Evolutionary conservation across 2,113 vertebrate genomes (phyloP).

Genomic region (Triplophysa rosa): DNA sequence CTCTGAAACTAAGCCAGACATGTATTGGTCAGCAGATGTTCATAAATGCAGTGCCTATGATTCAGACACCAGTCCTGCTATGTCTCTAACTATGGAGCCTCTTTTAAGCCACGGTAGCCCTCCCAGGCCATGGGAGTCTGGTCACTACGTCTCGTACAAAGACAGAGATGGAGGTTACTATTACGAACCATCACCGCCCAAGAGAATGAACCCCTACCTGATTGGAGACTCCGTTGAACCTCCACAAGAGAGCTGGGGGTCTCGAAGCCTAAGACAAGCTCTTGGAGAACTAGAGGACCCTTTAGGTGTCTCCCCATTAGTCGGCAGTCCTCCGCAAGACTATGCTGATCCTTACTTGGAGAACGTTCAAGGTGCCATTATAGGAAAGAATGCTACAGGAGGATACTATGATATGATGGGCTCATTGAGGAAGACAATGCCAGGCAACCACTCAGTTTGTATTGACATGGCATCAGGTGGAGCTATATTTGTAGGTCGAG

Average conservation of each 20-base stretch:
- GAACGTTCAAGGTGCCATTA: slow-evolving; percentile 57
- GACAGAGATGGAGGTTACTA: slow-evolving; percentile 75
- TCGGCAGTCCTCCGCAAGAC: slow-evolving; percentile 53
- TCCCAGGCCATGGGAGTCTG: slow-evolving; percentile 71
- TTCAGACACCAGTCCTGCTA: slow-evolving; percentile 75
- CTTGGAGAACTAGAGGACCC: slow-evolving; percentile 83
- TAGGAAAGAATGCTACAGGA: slow-evolving; percentile 53
- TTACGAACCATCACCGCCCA: slow-evolving; percentile 70
- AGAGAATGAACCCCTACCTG: slow-evolving; percentile 65
- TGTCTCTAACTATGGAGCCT: slow-evolving; percentile 86
- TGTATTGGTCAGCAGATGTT: slow-evolving; percentile 74
- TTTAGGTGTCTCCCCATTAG: slow-evolving; percentile 68
- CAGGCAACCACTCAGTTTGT: slow-evolving; percentile 69
- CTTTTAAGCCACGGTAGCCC: slow-evolving; percentile 78
- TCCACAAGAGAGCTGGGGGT: slow-evolving; percentile 73
- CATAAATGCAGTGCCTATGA: slow-evolving; percentile 70
- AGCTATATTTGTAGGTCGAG: slow-evolving; percentile 65
- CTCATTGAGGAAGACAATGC: slow-evolving; percentile 77
- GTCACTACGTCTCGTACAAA: slow-evolving; percentile 80
- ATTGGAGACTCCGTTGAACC: slow-evolving; percentile 63
- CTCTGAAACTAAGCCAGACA: slow-evolving; percentile 60
- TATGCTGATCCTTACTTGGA: slow-evolving; percentile 69
- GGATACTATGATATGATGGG: slow-evolving; percentile 82
- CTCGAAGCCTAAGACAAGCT: slow-evolving; percentile 69
- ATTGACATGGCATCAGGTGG: slow-evolving; percentile 70